Evolutionary conservation across 2,888 invertebrate species (phyloP), one percentile per base, ranked within the genome.

Genomic region (Synanthedon myopaeformis): DNA sequence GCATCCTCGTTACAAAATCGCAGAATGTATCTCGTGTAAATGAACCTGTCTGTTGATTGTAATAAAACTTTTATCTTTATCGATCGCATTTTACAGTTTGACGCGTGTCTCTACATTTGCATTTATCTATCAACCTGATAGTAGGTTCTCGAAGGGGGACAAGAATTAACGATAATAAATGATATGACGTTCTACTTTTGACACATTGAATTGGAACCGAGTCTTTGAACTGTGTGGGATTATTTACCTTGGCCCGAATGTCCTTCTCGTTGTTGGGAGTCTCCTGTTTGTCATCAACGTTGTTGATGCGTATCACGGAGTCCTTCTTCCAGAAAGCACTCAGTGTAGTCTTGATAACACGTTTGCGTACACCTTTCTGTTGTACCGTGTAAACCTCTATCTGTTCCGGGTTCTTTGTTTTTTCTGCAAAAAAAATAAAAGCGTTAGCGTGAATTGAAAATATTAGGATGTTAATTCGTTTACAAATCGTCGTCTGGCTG

Each of bases 381-480:
- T 85, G 85, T 55, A 92, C 88, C 60, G 91, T 90, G 87, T 89
- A 92, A 70, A 92, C 90, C 65, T 91, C 91, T 83, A 92, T 89
- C 82, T 91, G 89, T 77, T 92, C 91, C 73, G 92, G 90, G 87
- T 91, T 90, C 83, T 92, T 91, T 84, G 92, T 92, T 86, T 92
- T 92, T 85, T 92, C 92, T 92, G 85, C 65, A 12, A 35, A 45
- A 45, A 12, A 45, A 45, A 45, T 45, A 45, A 13, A 42, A 42
- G 12, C 12, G 3, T 42, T 13, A 28, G 8, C 28, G 28, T 28
- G 28, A 28, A 8, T 13, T 5, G 3, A 14, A 48, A 48, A 48
- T 48, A 14, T 48, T 48, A 48, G 53, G 51, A 50, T 19, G 45
- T 35, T 35, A 49, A 42, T 42, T 42, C 54, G 52, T 53, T 64